Evolutionary conservation across 2,888 invertebrate genomes (phyloP), one percentile per base, ranked within the genome.

Genomic region (Phytoseiulus persimilis): DNA sequence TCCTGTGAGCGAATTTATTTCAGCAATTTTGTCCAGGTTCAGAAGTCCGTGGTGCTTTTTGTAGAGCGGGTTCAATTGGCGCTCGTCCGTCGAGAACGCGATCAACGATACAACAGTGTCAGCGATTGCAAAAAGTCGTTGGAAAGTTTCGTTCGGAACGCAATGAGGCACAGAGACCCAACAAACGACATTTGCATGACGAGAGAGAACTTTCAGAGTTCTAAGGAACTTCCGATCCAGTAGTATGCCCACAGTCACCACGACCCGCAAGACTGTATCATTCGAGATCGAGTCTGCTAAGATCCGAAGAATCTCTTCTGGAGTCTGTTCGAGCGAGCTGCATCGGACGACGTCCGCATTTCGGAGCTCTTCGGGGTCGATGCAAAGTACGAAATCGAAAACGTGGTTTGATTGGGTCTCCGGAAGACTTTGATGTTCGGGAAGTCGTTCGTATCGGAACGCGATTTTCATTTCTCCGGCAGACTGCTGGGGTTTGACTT

Each of bases 371-470:
- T 87, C 87, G 87, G 87, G 87, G 9, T 33, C n/a, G 87, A 87
- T 87, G 45, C 39, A n/a, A n/a, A 87, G 87, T 1, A 33, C 87
- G n/a, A 32, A 87, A 33, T 87, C 87, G 45, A 87, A 32, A 0
- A 87, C 33, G 45, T 87, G 87, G 33, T 87, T 23, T 0, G 87
- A 39, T 45, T 87, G 32, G 31, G 33, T 45, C 18, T 87, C 87
- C 9, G 87, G 87, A 6, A 87, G 87, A 45, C 87, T 87, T n/a
- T 87, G 39, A 31, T 32, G 32, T 23, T 87, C 87, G 33, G 33
- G 87, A 9, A 87, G 33, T n/a, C 87, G 87, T 1, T 87, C 87
- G 87, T 87, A 87, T 39, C 87, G 87, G 33, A 87, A 87, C 6
- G 87, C 87, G 45, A 87, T 87, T 31, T 32, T 87, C 87, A 87